These are phyloP conservation scores for Tamias sibiricus DNA, from an alignment of 2,113 vertebrate genomes.

Conservation along the genomic window DNA sequence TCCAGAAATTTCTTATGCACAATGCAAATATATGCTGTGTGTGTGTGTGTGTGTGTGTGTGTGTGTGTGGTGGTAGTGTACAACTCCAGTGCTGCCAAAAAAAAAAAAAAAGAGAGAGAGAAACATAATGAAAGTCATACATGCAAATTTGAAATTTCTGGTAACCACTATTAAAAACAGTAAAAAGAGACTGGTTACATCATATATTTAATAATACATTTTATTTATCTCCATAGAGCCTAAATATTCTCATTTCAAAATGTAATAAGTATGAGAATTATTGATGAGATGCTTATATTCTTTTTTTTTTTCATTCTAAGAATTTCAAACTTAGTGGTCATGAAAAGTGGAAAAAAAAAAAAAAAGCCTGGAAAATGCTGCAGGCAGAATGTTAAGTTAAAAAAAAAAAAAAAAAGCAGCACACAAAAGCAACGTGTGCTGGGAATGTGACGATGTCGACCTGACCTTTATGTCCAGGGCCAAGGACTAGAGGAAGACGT, in stretches of 20 bases:
- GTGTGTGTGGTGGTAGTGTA: not conserved
- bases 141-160: not conserved
- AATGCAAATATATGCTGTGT: not conserved
- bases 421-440: too few species aligned
- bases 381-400: not conserved
- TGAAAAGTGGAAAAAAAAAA: not conserved
- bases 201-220: not conserved
- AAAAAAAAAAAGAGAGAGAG: too few species aligned
- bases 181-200: not conserved
- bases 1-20: not conserved
- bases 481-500: not conserved
- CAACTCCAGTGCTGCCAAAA: not conserved
- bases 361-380: not conserved
- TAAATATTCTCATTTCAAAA: not conserved
- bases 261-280: not conserved
- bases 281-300: not conserved
- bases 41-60: not conserved
- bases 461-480: not conserved
- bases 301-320: conserved; percentile 2
- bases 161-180: not conserved
- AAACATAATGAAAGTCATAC: not conserved
- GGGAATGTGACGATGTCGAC: too few species aligned
- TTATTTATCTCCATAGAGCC: not conserved
- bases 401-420: not conserved
- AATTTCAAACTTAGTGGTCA: not conserved